Percentiles rank a stretch among this genome's conserved stretches.
Conservation (phyloP, 2,888 invertebrate genomes). For the Pachycephus smyrnensis region DNA sequence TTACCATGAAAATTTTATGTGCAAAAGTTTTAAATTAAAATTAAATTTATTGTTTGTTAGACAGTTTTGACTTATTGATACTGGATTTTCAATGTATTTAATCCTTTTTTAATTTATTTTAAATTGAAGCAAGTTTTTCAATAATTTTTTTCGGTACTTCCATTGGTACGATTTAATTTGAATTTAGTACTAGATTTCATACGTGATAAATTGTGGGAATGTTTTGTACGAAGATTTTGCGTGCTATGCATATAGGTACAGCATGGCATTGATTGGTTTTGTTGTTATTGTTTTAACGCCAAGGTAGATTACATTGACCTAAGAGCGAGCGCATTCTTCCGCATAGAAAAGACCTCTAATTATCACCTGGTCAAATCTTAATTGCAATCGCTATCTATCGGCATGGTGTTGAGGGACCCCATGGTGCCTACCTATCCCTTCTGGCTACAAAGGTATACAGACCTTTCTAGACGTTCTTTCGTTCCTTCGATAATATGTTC, state of each 20-base stretch:
- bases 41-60: background rate
- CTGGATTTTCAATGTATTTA: background rate
- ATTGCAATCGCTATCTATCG: constrained; percentile 5
- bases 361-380: constrained; percentile 7
- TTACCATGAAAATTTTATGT: no score
- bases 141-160: background rate
- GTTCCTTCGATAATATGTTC: background rate
- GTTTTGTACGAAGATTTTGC: background rate
- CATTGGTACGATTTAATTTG: background rate
- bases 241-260: background rate
- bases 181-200: background rate
- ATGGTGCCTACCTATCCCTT: background rate
- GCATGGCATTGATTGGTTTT: background rate
- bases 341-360: constrained; percentile 2
- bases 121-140: background rate
- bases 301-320: background rate
- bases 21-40: background rate
- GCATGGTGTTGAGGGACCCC: background rate
- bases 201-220: no score
- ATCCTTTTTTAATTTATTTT: no score
- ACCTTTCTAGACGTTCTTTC: background rate
- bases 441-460: background rate
- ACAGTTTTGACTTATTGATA: background rate
- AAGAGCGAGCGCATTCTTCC: background rate
- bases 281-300: background rate